These are phyloP conservation scores for Spatulosminthurus flaviceps DNA, from an alignment of 2,888 invertebrate species.

Conservation along the genomic window DNA sequence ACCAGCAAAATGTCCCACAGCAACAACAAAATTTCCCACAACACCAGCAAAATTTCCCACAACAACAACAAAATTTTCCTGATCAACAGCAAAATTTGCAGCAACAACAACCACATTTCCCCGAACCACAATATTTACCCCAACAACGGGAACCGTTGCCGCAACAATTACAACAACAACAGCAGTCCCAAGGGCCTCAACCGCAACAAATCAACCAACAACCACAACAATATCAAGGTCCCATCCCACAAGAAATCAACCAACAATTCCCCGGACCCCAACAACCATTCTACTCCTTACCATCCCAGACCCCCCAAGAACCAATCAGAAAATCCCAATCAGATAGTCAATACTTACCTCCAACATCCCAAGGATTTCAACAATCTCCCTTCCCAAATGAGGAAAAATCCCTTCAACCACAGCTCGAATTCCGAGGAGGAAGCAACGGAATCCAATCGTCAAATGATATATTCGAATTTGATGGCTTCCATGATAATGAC, in stretches of 20 bases:
- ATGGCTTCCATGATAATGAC: constrained; percentile 59
- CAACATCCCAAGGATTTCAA: constrained; percentile 33
- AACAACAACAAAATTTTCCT: no score
- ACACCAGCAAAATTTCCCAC: background rate
- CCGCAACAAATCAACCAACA: constrained; percentile 1
- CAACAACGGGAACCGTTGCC: background rate
- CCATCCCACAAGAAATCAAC: constrained; percentile 37
- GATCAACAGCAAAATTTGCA: constrained; percentile 29
- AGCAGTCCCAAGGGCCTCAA: background rate
- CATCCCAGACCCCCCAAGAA: constrained; percentile 13
- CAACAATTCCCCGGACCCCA: background rate
- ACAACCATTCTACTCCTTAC: background rate
- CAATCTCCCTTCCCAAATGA: constrained; percentile 24
- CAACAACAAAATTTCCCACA: background rate
- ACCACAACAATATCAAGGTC: background rate
- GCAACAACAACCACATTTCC: constrained; percentile 27
- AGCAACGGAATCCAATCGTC: background rate
- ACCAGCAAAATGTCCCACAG: no score
- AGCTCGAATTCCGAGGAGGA: background rate
- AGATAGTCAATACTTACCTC: constrained; percentile 26
- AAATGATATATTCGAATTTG: constrained; percentile 50
- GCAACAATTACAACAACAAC: background rate
- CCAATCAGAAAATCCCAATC: constrained; percentile 5
- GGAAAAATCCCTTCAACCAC: constrained; percentile 37
- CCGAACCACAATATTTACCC: background rate